phyloP scores from a whole-genome alignment of 2,797 vertebrate genomes.

The Hydrophis major region DNA sequence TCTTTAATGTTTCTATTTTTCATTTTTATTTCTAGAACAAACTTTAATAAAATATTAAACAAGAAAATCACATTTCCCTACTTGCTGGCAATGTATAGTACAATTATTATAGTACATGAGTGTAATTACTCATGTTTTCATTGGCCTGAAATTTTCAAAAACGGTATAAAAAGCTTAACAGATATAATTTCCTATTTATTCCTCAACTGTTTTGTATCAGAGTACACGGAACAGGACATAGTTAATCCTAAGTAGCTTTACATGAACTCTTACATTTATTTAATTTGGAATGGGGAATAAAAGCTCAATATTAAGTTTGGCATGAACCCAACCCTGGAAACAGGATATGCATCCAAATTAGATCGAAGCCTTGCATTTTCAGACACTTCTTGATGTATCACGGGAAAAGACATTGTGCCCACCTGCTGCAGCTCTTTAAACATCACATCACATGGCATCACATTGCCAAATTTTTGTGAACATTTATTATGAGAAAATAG shows the following conservation, averaged over 20 bases:
- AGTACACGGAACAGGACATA: not conserved
- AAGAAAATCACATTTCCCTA: constrained; percentile 45
- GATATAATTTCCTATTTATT: not conserved
- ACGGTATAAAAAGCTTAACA: not conserved
- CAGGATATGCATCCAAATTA: not conserved
- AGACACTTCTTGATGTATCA: not conserved
- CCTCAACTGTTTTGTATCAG: not conserved
- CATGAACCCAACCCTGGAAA: not conserved
- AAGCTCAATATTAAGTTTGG: not conserved
- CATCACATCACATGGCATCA: not conserved
- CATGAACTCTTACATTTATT: not conserved
- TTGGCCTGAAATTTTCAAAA: constrained; percentile 62
- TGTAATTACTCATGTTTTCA: constrained; percentile 1
- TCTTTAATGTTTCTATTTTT: not conserved
- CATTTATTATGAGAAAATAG: not conserved
- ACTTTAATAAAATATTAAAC: not conserved
- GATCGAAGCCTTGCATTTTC: not conserved
- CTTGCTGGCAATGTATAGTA: constrained; percentile 43
- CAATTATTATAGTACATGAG: too few relatives aligned
- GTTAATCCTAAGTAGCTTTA: not conserved
- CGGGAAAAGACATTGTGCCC: not conserved
- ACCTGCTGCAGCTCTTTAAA: not conserved
- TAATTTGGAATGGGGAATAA: not conserved
- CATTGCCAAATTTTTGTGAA: not conserved
- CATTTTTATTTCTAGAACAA: not conserved